Conservation (phyloP, 2,113 vertebrate species). For the Solenodon paradoxus region DNA sequence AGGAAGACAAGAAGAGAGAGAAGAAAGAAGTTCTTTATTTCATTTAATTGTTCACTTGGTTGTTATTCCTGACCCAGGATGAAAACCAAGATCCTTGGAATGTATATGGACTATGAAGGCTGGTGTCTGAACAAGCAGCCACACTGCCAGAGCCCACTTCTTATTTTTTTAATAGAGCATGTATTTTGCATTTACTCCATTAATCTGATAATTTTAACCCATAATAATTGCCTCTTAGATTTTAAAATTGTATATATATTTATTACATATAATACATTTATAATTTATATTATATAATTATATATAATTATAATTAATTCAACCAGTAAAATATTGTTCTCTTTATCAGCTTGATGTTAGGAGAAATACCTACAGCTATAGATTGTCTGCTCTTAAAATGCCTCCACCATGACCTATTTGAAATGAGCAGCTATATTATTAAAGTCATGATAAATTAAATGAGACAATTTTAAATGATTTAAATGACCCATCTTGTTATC, state of each 20-base stretch:
- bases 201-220: neutral
- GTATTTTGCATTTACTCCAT: neutral
- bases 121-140: no score
- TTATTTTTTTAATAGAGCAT: neutral
- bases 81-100: no score
- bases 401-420: neutral
- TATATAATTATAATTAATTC: neutral
- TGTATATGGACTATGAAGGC: no score
- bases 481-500: neutral
- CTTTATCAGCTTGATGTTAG: neutral
- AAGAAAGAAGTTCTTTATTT: no score
- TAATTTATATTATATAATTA: no score
- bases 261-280: no score
- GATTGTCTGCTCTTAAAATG: neutral
- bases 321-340: neutral
- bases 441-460: neutral
- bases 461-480: constrained; percentile 8
- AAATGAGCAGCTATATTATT: neutral
- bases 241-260: no score
- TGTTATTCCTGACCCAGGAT: no score
- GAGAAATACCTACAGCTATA: neutral
- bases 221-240: neutral
- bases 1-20: no score
- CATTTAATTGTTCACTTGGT: no score
- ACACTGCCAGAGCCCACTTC: no score